Evolutionary conservation across 2,797 vertebrate genomes (phyloP).

Genomic region (Melanotaenia parkinsoni): DNA sequence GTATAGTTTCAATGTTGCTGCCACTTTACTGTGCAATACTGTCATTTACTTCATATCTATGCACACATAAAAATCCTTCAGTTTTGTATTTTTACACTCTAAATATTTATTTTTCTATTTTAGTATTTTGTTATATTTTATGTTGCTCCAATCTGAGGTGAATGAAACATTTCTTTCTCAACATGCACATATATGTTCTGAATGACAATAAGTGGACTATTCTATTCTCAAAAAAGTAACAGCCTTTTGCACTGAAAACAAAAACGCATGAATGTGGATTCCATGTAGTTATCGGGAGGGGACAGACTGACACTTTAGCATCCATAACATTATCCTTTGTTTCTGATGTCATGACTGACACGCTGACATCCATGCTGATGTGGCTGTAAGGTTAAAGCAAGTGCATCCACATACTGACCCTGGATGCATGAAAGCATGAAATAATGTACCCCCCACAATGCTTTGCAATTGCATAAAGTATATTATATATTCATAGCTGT

Average conservation of each 20-base stretch:
- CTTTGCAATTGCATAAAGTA: constrained; percentile 15
- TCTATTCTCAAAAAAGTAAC: neutral
- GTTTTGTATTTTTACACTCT: too few species aligned
- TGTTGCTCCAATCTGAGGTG: too few species aligned
- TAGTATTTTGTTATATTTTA: too few species aligned
- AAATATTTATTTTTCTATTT: too few species aligned
- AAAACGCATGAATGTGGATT: neutral
- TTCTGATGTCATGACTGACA: constrained; percentile 30
- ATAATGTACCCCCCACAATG: constrained; percentile 15
- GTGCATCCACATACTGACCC: constrained; percentile 37
- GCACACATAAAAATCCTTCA: too few species aligned
- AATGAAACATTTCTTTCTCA: too few species aligned
- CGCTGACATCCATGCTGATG: constrained; percentile 31
- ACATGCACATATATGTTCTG: too few species aligned
- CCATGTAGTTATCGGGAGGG: neutral
- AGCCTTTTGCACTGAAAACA: neutral
- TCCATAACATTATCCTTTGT: neutral
- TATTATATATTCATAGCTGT: constrained; percentile 36
- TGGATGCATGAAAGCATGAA: constrained; percentile 30
- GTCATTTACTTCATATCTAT: too few species aligned
- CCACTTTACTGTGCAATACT: too few species aligned
- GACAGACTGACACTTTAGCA: constrained; percentile 1
- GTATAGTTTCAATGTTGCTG: too few species aligned
- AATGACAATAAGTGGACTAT: too few species aligned
- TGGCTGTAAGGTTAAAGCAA: constrained; percentile 52